A percentile compares a stretch with the other conserved stretches of the same genome.
Evolutionary conservation across 2,113 vertebrate species (phyloP).

Genomic region (Crotalus helleri): DNA sequence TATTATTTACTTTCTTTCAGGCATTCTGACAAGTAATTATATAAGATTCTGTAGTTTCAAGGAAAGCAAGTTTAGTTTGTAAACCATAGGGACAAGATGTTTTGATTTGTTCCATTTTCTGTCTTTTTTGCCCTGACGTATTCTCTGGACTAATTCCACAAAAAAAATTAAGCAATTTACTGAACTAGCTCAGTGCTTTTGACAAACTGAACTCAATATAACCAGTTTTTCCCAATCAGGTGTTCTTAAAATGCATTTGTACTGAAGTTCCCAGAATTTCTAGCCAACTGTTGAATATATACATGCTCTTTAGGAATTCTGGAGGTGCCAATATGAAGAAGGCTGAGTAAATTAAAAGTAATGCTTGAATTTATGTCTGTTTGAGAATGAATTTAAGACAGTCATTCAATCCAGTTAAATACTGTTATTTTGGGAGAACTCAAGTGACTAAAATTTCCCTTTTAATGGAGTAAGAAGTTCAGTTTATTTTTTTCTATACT

Average conservation of each 20-base stretch:
- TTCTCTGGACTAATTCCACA: neutral
- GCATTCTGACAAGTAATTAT: constrained; percentile 48
- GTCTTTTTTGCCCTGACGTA: neutral
- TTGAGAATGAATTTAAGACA: neutral
- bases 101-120: neutral
- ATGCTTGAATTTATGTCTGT: neutral
- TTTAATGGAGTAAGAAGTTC: neutral
- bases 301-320: neutral
- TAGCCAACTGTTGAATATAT: neutral
- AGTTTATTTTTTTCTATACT: neutral
- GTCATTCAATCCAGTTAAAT: neutral
- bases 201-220: neutral
- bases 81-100: constrained; percentile 26
- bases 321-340: neutral
- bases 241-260: neutral
- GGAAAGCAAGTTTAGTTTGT: constrained; percentile 25
- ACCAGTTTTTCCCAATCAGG: neutral
- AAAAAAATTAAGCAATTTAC: neutral
- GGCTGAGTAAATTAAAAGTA: neutral
- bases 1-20: constrained; percentile 44
- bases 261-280: neutral
- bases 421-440: neutral
- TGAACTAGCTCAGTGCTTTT: neutral
- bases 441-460: neutral
- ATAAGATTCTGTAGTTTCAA: neutral